Base-by-base conservation (phyloP, 2,888 invertebrate species). In the Andricus quercusramuli region DNA sequence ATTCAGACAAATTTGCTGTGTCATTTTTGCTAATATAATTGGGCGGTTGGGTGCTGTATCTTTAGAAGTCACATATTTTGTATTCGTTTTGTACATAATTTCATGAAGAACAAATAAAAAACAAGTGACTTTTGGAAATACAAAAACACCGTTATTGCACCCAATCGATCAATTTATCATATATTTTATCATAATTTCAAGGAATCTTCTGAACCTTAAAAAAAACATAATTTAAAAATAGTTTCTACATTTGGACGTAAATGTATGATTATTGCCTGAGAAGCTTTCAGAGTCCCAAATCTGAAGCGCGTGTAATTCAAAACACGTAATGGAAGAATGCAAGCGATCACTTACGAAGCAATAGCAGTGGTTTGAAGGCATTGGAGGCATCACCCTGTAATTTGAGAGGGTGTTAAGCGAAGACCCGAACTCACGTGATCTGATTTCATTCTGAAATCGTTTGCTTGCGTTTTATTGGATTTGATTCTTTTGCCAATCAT, bases 301-400 rank as follows among this genome's bases (percentile, higher is more conserved):
- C 44, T 47, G 47, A 47, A 68, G 47, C 22, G 25, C 15, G n/a
- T 47, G 25, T 47, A 68, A 68, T 68, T 68, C 47, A 25, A 25
- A 68, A 29, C 17, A 44, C 3, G 25, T 68, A 68, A 68, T 68
- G 22, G 68, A 68, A 47, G 25, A 47, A 25, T 44, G 68, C 17
- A 68, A 68, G n/a, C 20, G 47, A 68, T 68, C 68, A 68, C 47
- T 68, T 68, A 68, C 47, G 68, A 44, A 44, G 25, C 68, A 68
- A 68, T 68, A 25, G 68, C 47, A 68, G 47, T 47, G 29, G 41
- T 68, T 68, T 68, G 25, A 44, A 22, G 67, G 17, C n/a, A n/a
- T 22, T 5, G 25, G 22, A 22, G 67, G 44, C 15, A 22, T 64
- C 64, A 64, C 29, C 29, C 17, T 64, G 64, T 64, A 64, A 64